phyloP scores from a whole-genome alignment of 2,113 vertebrate species.

The Narcine bancroftii region DNA sequence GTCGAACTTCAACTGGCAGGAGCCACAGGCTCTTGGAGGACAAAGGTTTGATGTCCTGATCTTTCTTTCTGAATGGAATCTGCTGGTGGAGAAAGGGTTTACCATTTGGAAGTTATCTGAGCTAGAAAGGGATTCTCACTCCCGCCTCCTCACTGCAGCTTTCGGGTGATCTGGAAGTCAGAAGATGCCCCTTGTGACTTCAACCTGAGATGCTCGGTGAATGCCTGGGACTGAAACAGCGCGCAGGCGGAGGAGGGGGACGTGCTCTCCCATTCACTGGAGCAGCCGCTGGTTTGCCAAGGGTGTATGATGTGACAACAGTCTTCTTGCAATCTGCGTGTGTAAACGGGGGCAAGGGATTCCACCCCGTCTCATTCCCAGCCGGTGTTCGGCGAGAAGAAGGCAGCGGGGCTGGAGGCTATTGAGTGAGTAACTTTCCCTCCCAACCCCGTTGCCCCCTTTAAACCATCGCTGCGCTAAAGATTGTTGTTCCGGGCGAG shows the following conservation, averaged over 20 bases:
- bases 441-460: no score
- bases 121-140: not conserved
- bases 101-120: not conserved
- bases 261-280: not conserved
- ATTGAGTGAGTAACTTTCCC: not conserved
- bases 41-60: not conserved
- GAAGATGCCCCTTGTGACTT: constrained; percentile 15
- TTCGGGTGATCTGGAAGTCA: not conserved
- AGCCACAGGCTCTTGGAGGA: no score
- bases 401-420: no score
- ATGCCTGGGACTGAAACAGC: not conserved
- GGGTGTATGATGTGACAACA: no score
- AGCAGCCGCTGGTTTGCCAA: not conserved
- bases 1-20: no score
- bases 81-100: no score
- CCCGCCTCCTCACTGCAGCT: not conserved
- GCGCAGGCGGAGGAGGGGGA: no score
- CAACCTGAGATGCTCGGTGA: not conserved
- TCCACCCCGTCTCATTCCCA: not conserved
- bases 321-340: no score
- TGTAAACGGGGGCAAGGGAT: no score
- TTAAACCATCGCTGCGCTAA: no score
- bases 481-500: no score
- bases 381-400: not conserved
- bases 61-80: not conserved